Conservation (phyloP, 2,797 vertebrate genomes). For the Eupleurogrammus muticus region DNA sequence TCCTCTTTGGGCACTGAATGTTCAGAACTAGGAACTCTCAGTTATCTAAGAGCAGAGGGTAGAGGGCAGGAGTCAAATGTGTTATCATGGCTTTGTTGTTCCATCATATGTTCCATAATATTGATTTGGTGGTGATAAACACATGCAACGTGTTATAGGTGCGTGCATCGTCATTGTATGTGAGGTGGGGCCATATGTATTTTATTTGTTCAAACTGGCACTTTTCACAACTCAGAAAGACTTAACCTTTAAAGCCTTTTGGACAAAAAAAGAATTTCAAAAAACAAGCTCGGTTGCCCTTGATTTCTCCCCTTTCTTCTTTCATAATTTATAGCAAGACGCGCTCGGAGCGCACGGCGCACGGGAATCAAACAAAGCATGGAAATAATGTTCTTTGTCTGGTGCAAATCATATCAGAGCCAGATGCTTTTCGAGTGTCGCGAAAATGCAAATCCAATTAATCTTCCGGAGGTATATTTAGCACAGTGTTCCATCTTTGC, state of each 20-base stretch:
- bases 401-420: not conserved
- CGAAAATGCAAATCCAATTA: rapidly evolving
- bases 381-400: not conserved
- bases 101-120: not conserved
- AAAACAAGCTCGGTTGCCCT: not conserved
- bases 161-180: not conserved
- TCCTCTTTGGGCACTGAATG: slow-evolving; percentile 50
- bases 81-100: not conserved
- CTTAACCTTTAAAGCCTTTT: not conserved
- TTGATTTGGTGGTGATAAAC: not conserved
- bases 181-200: not conserved
- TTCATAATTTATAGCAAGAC: not conserved
- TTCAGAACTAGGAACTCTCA: slow-evolving; percentile 39
- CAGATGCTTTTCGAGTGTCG: too few relatives aligned
- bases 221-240: not conserved
- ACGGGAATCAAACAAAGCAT: not conserved
- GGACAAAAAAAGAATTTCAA: not conserved
- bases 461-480: too few relatives aligned
- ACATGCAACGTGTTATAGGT: not conserved
- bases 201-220: not conserved
- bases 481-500: not conserved
- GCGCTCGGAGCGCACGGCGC: slow-evolving; percentile 8
- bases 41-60: slow-evolving; percentile 13
- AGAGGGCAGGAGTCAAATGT: not conserved
- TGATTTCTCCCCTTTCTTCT: not conserved